phyloP scores from a whole-genome alignment of 2,888 invertebrate species.

The Lochmaea capreae region DNA sequence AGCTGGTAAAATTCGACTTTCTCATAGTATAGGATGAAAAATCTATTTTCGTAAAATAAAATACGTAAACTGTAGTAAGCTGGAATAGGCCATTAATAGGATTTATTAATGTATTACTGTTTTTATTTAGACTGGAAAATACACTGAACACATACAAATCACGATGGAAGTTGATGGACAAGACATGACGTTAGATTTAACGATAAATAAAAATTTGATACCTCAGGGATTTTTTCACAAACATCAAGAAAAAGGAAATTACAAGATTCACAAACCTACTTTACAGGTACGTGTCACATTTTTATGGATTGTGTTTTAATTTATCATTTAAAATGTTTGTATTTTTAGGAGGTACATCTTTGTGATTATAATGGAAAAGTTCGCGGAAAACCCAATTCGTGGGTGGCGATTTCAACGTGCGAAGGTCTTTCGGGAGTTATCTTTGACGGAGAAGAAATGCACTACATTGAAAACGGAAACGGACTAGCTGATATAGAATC shows the following conservation, averaged over 20 bases:
- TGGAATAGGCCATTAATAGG: no score
- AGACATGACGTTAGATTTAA: slow-evolving; percentile 76
- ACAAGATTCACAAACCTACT: slow-evolving; percentile 69
- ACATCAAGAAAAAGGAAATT: slow-evolving; percentile 70
- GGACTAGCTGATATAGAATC: slow-evolving; percentile 50
- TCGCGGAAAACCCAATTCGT: slow-evolving; percentile 76
- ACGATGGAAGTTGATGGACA: slow-evolving; percentile 75
- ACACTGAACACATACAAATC: slow-evolving; percentile 72
- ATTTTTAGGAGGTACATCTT: slow-evolving; percentile 74
- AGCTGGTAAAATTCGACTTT: no score
- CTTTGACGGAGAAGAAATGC: slow-evolving; percentile 80
- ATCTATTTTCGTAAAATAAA: no score
- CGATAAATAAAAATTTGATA: slow-evolving; percentile 77
- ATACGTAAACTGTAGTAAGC: no score
- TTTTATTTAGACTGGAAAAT: slow-evolving; percentile 66
- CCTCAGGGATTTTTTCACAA: slow-evolving; percentile 75
- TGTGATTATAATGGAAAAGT: slow-evolving; percentile 85
- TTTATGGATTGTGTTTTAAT: not conserved
- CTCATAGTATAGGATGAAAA: no score
- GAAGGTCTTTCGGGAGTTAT: slow-evolving; percentile 78
- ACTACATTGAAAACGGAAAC: slow-evolving; percentile 74
- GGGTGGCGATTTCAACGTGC: slow-evolving; percentile 89
- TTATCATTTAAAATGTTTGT: not conserved
- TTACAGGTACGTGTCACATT: slow-evolving; percentile 65
- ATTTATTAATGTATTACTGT: not conserved